Evolutionary conservation across 2,113 vertebrate genomes (phyloP).

Genomic region (Xyrauchen texanus): DNA sequence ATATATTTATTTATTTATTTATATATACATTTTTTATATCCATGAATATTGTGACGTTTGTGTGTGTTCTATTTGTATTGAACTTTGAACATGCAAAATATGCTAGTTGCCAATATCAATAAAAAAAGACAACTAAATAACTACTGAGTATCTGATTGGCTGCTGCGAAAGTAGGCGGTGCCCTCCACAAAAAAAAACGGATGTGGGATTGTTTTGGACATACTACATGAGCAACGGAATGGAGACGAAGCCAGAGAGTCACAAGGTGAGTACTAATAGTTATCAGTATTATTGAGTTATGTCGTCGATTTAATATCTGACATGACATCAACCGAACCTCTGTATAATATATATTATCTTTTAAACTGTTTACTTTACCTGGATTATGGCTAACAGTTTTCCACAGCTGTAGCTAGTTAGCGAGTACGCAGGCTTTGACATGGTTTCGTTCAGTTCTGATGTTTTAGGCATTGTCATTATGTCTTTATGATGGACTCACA

Average conservation of each 20-base stretch:
- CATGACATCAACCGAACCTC: neutral
- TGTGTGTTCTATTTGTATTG: no score
- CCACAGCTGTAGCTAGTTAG: constrained; percentile 26
- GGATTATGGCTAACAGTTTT: neutral
- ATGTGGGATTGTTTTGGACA: constrained; percentile 68
- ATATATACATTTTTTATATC: no score
- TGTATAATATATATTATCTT: neutral
- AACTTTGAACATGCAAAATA: no score
- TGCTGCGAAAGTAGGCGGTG: constrained; percentile 9
- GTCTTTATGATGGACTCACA: neutral
- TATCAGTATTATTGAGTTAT: neutral
- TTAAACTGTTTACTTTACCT: neutral
- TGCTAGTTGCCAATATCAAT: no score
- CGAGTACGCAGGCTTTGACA: constrained; percentile 5
- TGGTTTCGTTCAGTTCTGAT: neutral
- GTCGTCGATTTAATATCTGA: neutral
- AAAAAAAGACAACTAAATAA: neutral
- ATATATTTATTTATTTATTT: no score
- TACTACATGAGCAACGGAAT: constrained; percentile 60
- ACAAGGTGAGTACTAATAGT: constrained; percentile 62
- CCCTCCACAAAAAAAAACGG: constrained; percentile 19
- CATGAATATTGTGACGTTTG: no score
- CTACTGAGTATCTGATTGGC: constrained; percentile 5
- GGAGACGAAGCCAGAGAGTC: constrained; percentile 64
- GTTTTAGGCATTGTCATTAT: constrained; percentile 9